A percentile compares a stretch with the other conserved stretches of the same genome.
These are phyloP conservation scores for Siderastrea siderea DNA, from an alignment of 92 coral and sea anemone species.

Conservation along the genomic window DNA sequence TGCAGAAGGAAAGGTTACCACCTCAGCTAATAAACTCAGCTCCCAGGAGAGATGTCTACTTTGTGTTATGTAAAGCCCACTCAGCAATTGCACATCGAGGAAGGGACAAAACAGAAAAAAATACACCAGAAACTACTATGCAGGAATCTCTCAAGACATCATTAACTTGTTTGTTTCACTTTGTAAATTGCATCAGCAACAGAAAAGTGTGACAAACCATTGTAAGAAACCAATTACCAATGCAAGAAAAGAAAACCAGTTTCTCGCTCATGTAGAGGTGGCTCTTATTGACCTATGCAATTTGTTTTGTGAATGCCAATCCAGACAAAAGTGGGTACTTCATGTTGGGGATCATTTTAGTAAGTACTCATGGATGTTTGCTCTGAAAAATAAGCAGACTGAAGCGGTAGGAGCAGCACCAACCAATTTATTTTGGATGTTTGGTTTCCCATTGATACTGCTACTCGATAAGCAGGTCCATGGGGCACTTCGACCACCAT, in stretches of 20 bases:
- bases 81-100: slow-evolving; percentile 49
- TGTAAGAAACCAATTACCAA: slow-evolving; percentile 37
- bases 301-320: not conserved
- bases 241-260: slow-evolving; percentile 29
- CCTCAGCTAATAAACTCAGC: slow-evolving; percentile 27
- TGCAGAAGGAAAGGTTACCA: slow-evolving; percentile 39
- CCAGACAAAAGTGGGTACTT: slow-evolving; percentile 13
- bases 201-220: slow-evolving; percentile 36
- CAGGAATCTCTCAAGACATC: slow-evolving; percentile 49
- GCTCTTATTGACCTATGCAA: slow-evolving; percentile 33
- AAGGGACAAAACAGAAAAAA: slow-evolving; percentile 40
- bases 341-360: slow-evolving; percentile 31
- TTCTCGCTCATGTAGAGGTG: slow-evolving; percentile 38
- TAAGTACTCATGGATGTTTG: slow-evolving; percentile 31
- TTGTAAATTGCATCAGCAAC: slow-evolving; percentile 42
- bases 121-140: slow-evolving; percentile 22
- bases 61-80: slow-evolving; percentile 17
- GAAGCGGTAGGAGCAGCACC: slow-evolving; percentile 11
- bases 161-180: slow-evolving; percentile 32
- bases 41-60: slow-evolving; percentile 18
- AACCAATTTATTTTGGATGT: slow-evolving; percentile 20
- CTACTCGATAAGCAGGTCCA: slow-evolving; percentile 42
- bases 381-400: slow-evolving; percentile 14
- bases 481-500: slow-evolving; percentile 46
- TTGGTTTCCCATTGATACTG: slow-evolving; percentile 34